Evolutionary conservation across 1,140 invertebrate genomes (phyloP).

Genomic region (Philaenus spumarius): DNA sequence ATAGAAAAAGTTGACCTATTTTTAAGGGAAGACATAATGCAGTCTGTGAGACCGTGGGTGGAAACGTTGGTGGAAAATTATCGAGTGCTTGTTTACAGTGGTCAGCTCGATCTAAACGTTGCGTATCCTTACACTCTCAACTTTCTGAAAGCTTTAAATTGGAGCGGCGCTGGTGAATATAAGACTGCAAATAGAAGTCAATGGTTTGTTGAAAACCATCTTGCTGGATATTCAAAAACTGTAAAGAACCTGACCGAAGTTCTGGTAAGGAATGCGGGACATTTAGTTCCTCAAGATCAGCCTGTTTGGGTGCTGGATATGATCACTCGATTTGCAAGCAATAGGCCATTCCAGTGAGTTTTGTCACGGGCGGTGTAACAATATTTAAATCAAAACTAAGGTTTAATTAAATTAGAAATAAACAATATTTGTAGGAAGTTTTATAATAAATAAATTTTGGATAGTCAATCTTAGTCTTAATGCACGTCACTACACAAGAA

Average conservation of each 20-base stretch:
- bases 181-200: slow-evolving; percentile 47
- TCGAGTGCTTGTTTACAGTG: slow-evolving; percentile 67
- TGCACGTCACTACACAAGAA: too few relatives aligned
- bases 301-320: slow-evolving; percentile 70
- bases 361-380: too few relatives aligned
- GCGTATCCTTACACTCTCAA: slow-evolving; percentile 70
- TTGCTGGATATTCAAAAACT: slow-evolving; percentile 30
- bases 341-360: slow-evolving; percentile 40
- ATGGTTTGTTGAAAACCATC: slow-evolving; percentile 23
- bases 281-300: slow-evolving; percentile 76
- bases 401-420: too few relatives aligned
- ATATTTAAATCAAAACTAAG: too few relatives aligned
- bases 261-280: slow-evolving; percentile 69
- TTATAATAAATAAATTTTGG: too few relatives aligned
- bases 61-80: slow-evolving; percentile 57
- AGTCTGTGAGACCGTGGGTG: slow-evolving; percentile 70
- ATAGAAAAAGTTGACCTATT: slow-evolving; percentile 54
- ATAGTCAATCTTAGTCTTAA: too few relatives aligned
- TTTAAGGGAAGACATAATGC: slow-evolving; percentile 73
- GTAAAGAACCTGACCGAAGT: slow-evolving; percentile 65
- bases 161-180: slow-evolving; percentile 57
- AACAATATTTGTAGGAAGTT: too few relatives aligned
- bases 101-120: slow-evolving; percentile 80
- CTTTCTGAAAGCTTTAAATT: slow-evolving; percentile 53
- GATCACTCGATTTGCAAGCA: slow-evolving; percentile 66